Base-by-base conservation (phyloP, 2,888 invertebrate species). In the Mythimna albipuncta region DNA sequence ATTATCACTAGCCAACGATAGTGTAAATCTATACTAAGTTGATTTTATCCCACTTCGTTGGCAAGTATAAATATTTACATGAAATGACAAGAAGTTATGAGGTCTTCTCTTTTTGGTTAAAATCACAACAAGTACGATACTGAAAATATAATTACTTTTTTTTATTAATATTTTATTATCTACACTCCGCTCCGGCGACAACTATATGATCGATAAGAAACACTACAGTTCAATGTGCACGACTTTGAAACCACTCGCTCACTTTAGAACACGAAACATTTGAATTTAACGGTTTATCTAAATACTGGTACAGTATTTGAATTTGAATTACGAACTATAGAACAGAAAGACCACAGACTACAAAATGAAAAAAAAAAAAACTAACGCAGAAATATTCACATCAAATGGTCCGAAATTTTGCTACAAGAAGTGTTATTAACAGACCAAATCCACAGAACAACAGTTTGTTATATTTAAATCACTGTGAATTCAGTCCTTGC, bases 121-220 rank as follows among this genome's bases (percentile, higher is more conserved):
- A 94, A 96, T 96, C 95, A 96, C 96, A 95, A 94, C 91, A 92
- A 93, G 91, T 93, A 93, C 91, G 89, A 91, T 94, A 94, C 85
- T 92, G 93, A 93, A 94, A 94, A 94, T 93, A 93, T 93, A 92
- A 91, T 89, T 87, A 89, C 85, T 88, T 89, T 90, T 84, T 83
- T 85, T 88, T 88, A 86, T 82, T 79, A 84, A 83, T 81, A 81
- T 68, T 77, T 81, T 84, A 88, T 82, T 89, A 90, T 89, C 92
- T 94, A 94, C 89, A 92, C 91, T 91, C 90, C 90, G 90, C 92
- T 88, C 59, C 64, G 70, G 71, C 82, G 75, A 61, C 77, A 66
- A 76, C 81, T 86, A 76, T 72, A 55, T 64, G 67, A 72, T 64
- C 19, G 62, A 38, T 74, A 79, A 81, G 75, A 85, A 78, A 78